Evolutionary conservation across 2,113 vertebrate species (phyloP), one percentile per base, ranked within the genome.

Genomic region (Macaca fascicularis): DNA sequence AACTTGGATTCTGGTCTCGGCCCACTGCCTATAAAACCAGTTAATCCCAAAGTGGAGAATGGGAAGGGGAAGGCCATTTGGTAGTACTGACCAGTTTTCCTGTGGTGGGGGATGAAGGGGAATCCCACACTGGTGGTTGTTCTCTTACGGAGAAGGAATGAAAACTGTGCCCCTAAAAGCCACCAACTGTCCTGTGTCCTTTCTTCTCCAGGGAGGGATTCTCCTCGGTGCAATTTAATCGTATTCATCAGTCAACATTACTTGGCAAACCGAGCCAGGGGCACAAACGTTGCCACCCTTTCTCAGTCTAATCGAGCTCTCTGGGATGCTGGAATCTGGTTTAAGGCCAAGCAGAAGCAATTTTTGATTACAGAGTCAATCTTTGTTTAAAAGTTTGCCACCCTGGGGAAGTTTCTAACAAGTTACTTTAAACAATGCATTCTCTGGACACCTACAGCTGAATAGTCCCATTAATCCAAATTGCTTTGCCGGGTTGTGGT

Each of bases 381-480:
- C 96, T 97, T 96, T 81, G 91, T 98, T 98, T 96, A 89, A 95
- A 98, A 97, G 88, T 98, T 98, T 97, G 86, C 95, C 85, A 19
- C 97, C 89, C 87, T 48, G 1, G 90, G 97, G 95, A 97, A 82
- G 80, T 94, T 97, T 97, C 86, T 75, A 96, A 81, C 89, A 97
- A 95, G 83, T 96, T 43, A 85, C 72, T 84, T 94, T 91, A 72
- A 97, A 45, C 92, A 90, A 12, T 86, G 95, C 88, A 2, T 98
- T 97, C 96, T 95, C 89, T 78, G 94, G 93, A 67, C 94, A 98
- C 96, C 92, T 95, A 82, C 72, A 94, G 91, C 55, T 95, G 92
- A 95, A 93, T 72, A n/a, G 81, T 86, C 79, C 83, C 97, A 2
- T 97, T 86, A 93, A 97, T 96, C 86, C 96, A 93, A 11, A 88